Evolutionary conservation across 2,797 vertebrate species (phyloP).

Genomic region (Oryzias dopingdopingensis): DNA sequence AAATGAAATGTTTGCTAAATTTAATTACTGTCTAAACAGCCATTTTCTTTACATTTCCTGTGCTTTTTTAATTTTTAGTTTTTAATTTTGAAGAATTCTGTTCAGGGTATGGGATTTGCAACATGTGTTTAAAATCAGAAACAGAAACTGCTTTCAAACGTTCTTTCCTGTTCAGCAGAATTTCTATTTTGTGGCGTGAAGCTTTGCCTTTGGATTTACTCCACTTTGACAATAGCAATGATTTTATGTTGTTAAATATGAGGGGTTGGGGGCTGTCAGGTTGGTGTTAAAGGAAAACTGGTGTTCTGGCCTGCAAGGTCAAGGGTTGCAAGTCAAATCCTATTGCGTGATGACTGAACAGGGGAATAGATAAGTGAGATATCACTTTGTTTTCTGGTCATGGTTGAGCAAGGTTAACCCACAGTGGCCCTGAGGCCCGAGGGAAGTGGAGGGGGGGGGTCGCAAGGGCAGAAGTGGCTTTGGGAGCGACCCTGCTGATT

Average conservation of each 20-base stretch:
- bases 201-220: background rate
- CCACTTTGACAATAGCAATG: conserved; percentile 39
- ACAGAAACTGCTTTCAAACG: too few species aligned
- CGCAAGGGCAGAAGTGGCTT: conserved; percentile 69
- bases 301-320: conserved; percentile 60
- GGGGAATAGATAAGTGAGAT: conserved; percentile 80
- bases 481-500: conserved; percentile 73
- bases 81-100: too few species aligned
- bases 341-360: conserved; percentile 76
- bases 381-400: conserved; percentile 77
- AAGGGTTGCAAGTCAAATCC: conserved; percentile 72
- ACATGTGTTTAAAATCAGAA: too few species aligned
- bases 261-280: conserved; percentile 26
- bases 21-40: too few species aligned
- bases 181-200: too few species aligned
- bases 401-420: conserved; percentile 76
- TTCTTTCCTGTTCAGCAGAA: too few species aligned
- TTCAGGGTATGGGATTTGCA: too few species aligned
- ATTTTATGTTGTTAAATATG: conserved; percentile 31
- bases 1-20: too few species aligned
- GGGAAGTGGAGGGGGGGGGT: conserved; percentile 56
- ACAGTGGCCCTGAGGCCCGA: conserved; percentile 63
- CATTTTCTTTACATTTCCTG: too few species aligned
- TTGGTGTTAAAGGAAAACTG: conserved; percentile 37
- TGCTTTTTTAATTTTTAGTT: too few species aligned